phyloP scores from a whole-genome alignment of 2,113 vertebrate species.

The Aepyceros melampus region DNA sequence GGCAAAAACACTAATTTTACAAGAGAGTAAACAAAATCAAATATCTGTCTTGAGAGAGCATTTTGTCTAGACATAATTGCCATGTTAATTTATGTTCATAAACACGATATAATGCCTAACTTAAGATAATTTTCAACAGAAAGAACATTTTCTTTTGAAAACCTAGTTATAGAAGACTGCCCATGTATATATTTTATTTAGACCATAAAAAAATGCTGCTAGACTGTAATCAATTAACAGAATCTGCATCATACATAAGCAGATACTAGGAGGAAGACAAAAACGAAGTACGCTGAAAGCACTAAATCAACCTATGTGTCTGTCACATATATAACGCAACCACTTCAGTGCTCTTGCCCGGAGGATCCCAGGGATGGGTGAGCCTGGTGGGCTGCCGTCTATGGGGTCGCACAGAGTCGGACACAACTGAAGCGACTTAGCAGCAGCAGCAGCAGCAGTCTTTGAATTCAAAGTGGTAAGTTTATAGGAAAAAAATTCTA shows the following conservation, averaged over 20 bases:
- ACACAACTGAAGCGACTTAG: background rate
- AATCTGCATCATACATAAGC: background rate
- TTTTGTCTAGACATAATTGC: constrained; percentile 22
- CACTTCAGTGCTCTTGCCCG: background rate
- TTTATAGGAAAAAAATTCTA: background rate
- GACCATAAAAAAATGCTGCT: constrained; percentile 13
- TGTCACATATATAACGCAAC: background rate
- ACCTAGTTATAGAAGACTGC: constrained; percentile 9
- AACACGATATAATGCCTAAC: background rate
- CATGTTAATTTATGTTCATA: constrained; percentile 22
- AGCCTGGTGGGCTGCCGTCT: background rate
- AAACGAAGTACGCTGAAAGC: background rate
- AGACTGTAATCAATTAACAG: background rate
- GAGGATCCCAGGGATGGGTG: background rate
- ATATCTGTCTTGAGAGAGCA: background rate
- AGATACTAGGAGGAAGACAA: background rate
- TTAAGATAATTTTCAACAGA: constrained; percentile 12
- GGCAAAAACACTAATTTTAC: background rate
- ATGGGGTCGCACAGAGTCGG: background rate
- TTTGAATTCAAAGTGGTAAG: background rate
- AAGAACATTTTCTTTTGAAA: constrained; percentile 52
- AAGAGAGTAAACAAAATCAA: constrained; percentile 35
- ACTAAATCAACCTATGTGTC: background rate
- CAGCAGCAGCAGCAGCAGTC: background rate
- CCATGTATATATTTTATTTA: background rate